phyloP scores from a whole-genome alignment of 1,140 invertebrate genomes.

The Calosoma granatense region DNA sequence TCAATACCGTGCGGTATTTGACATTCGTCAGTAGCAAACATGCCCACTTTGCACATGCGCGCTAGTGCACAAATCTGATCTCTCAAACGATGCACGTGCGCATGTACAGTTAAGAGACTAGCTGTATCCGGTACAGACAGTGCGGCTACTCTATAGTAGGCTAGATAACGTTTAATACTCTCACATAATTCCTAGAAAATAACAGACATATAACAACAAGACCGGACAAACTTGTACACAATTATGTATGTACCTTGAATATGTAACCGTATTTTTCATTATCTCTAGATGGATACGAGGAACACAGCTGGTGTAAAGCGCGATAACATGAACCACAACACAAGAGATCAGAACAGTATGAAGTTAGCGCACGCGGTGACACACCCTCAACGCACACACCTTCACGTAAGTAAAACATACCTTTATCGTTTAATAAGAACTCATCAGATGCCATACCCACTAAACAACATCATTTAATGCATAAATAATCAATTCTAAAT shows the following conservation, averaged over 20 bases:
- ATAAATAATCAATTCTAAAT: conserved; percentile 3
- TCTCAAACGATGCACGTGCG: conserved; percentile 23
- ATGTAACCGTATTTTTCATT: conserved; percentile 27
- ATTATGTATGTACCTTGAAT: conserved; percentile 21
- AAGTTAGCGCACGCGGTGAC: conserved; percentile 19
- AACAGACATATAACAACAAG: conserved; percentile 1
- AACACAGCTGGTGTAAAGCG: conserved; percentile 24
- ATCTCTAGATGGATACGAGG: conserved; percentile 18
- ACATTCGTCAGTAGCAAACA: conserved; percentile 16
- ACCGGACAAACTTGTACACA: neutral
- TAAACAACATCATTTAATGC: conserved; percentile 15
- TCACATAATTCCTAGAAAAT: conserved; percentile 28
- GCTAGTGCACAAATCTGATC: conserved; percentile 25
- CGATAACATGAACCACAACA: conserved; percentile 27
- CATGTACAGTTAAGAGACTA: conserved; percentile 23
- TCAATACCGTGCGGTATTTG: conserved; percentile 26
- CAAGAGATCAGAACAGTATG: conserved; percentile 25
- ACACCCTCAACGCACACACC: conserved; percentile 25
- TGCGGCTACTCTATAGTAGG: conserved; percentile 26
- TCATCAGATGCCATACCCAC: conserved; percentile 27
- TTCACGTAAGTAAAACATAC: conserved; percentile 22
- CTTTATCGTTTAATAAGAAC: conserved; percentile 21
- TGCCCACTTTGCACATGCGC: conserved; percentile 26
- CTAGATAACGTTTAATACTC: conserved; percentile 27
- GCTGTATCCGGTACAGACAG: conserved; percentile 22